phyloP scores from a whole-genome alignment of 2,113 vertebrate species.

The Phaethornis superciliosus region DNA sequence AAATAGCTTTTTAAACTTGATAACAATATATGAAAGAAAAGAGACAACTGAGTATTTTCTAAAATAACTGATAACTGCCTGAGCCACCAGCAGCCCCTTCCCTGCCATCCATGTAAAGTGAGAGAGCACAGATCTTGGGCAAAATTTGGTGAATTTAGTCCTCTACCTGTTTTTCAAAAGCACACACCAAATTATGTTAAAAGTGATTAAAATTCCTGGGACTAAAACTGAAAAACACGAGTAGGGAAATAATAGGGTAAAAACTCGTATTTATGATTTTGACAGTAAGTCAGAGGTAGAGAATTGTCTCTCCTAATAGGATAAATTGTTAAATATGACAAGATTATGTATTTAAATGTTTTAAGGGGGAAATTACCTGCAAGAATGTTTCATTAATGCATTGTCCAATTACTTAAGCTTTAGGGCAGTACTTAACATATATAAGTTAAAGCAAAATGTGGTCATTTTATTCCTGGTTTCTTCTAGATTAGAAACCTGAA shows the following conservation, averaged over 20 bases:
- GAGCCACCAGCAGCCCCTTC: not conserved
- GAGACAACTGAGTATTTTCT: not conserved
- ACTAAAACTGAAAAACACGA: fast-evolving
- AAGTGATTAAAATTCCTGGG: not conserved
- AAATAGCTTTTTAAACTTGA: not conserved
- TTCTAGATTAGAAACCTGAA: not conserved
- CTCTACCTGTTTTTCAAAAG: not conserved
- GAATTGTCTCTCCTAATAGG: not conserved
- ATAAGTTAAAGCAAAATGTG: too few relatives aligned
- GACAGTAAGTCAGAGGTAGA: not conserved
- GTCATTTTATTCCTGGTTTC: not conserved
- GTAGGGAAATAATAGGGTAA: not conserved
- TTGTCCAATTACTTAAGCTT: not conserved
- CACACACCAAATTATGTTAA: not conserved
- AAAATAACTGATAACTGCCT: fast-evolving
- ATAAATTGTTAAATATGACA: fast-evolving
- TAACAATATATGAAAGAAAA: not conserved
- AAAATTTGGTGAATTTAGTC: not conserved
- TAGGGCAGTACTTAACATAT: not conserved
- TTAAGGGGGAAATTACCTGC: not conserved
- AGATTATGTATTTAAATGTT: too few relatives aligned
- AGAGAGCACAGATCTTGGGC: not conserved
- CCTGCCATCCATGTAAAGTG: too few relatives aligned
- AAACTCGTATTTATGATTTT: too few relatives aligned
- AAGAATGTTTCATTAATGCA: not conserved